phyloP scores from a whole-genome alignment of 2,888 invertebrate genomes.

The Eutolmus rufibarbis region DNA sequence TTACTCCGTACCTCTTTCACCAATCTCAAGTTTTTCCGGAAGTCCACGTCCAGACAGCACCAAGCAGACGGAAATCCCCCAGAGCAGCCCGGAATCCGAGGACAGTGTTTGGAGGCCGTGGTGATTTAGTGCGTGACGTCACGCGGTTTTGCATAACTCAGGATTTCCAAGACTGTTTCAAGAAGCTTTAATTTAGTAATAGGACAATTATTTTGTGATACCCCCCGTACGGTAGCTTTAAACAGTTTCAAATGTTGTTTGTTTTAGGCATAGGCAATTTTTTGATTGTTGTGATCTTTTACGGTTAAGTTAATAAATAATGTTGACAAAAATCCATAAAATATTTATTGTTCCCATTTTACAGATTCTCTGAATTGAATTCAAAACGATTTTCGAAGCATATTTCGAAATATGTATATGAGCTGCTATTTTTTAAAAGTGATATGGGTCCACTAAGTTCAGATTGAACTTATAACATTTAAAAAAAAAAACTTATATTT shows the following conservation, averaged over 20 bases:
- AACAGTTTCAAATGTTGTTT: not conserved
- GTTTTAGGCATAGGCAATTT: not conserved
- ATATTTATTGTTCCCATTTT: not conserved
- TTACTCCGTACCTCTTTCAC: not conserved
- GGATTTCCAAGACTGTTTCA: slow-evolving; percentile 3
- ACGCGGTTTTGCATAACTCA: not conserved
- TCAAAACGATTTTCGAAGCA: no score
- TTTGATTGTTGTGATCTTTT: not conserved
- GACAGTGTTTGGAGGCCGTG: slow-evolving; percentile 32
- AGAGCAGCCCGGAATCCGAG: not conserved
- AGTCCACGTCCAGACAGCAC: not conserved
- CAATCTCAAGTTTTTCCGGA: slow-evolving; percentile 26
- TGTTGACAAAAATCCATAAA: not conserved
- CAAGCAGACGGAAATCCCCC: not conserved
- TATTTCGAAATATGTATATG: no score
- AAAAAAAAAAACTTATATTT: no score
- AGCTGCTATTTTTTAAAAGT: no score
- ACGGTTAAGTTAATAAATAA: not conserved
- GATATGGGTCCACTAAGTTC: no score
- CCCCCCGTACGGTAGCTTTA: not conserved
- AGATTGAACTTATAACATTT: no score
- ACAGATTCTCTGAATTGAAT: no score
- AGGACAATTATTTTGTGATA: slow-evolving; percentile 15
- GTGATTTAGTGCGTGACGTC: not conserved
- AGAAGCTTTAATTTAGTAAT: slow-evolving; percentile 9